Evolutionary conservation across 2,888 invertebrate genomes (phyloP).

Genomic region (Macrophya alboannulata): DNA sequence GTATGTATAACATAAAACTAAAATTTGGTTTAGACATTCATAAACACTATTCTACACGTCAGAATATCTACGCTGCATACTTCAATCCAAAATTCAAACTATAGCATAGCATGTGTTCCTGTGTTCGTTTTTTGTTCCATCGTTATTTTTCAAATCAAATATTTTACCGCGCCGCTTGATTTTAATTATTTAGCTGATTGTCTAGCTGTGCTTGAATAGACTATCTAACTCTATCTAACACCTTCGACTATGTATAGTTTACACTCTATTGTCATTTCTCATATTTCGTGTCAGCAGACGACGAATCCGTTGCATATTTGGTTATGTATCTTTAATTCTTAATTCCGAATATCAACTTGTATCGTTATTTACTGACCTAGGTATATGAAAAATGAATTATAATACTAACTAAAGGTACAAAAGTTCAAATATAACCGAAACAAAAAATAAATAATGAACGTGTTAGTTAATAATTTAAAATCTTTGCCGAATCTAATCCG

Average conservation of each 20-base stretch:
- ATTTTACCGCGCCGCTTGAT: neutral
- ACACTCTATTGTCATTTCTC: neutral
- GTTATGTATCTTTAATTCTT: neutral
- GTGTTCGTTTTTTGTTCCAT: neutral
- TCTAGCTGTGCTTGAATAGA: neutral
- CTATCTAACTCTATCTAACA: neutral
- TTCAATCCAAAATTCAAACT: neutral
- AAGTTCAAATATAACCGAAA: constrained; percentile 15
- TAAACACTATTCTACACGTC: neutral
- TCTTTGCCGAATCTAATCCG: constrained; percentile 54
- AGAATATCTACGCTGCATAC: constrained; percentile 23
- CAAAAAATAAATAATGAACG: constrained; percentile 63
- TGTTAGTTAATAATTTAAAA: constrained; percentile 62
- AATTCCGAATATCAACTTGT: neutral
- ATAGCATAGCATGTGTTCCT: neutral
- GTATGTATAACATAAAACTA: constrained; percentile 4
- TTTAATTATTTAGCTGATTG: neutral
- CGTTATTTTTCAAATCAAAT: constrained; percentile 23
- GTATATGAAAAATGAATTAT: neutral
- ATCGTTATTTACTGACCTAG: neutral
- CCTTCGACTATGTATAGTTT: neutral
- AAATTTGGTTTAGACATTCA: neutral
- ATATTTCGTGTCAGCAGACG: constrained; percentile 17
- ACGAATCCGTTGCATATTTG: neutral
- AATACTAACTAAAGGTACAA: neutral